Evolutionary conservation across 92 coral and sea anemone genomes (phyloP).

Genomic region (Zoanthus sociatus): DNA sequence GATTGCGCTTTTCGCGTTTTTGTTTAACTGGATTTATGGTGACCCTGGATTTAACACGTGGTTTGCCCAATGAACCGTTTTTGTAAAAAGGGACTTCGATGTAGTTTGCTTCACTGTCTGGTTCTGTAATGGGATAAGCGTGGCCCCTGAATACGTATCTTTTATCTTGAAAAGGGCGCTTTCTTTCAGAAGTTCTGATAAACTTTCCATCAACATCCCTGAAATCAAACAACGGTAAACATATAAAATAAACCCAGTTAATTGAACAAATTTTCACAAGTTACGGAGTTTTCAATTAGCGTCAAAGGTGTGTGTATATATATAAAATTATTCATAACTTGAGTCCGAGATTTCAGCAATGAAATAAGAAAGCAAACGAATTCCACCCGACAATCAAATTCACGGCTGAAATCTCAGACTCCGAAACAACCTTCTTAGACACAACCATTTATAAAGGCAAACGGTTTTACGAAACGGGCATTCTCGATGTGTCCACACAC

Average conservation of each 20-base stretch:
- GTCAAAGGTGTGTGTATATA: no score
- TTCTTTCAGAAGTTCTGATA: neutral
- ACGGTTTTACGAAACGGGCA: no score
- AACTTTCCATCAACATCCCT: constrained; percentile 21
- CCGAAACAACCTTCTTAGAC: no score
- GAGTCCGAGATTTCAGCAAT: no score
- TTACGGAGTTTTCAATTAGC: no score
- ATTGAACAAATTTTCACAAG: no score
- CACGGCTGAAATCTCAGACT: no score
- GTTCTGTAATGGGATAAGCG: constrained; percentile 13
- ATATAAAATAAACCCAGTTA: neutral
- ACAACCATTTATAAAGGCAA: no score
- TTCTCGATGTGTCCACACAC: no score
- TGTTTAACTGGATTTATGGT: constrained; percentile 22
- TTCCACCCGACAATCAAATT: no score
- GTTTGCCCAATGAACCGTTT: constrained; percentile 24
- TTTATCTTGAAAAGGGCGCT: neutral
- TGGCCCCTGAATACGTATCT: constrained; percentile 6
- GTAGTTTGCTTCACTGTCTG: constrained; percentile 31
- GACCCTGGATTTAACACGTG: constrained; percentile 25
- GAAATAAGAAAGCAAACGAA: no score
- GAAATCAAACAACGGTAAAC: neutral
- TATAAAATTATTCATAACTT: no score
- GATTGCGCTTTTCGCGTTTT: constrained; percentile 16
- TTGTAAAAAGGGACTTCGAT: constrained; percentile 33